Evolutionary conservation across 2,113 vertebrate species (phyloP).

Genomic region (Nibea coibor): DNA sequence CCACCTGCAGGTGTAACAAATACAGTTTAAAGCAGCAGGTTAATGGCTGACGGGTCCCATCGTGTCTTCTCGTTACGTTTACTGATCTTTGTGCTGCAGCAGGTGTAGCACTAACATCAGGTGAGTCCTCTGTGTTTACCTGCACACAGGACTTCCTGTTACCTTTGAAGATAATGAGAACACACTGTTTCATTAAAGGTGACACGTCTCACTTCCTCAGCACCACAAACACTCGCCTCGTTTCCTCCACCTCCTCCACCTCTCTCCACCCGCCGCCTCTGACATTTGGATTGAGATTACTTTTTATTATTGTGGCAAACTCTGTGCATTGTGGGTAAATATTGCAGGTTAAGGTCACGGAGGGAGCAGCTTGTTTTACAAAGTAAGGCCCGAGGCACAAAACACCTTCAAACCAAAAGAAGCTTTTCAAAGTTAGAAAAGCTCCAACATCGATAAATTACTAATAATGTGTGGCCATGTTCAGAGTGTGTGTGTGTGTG

Average conservation of each 20-base stretch:
- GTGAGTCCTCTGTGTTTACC: conserved; percentile 2
- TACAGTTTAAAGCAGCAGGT: no score
- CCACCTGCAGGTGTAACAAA: no score
- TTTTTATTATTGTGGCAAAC: conserved; percentile 65
- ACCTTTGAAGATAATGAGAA: conserved; percentile 52
- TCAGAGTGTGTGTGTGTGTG: not conserved
- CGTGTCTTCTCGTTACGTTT: no score
- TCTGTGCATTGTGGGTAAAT: conserved; percentile 73
- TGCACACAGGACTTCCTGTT: conserved; percentile 22
- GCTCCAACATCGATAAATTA: conserved; percentile 40
- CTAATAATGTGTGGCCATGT: conserved; percentile 21
- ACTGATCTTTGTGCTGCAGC: no score
- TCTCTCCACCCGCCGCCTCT: conserved; percentile 27
- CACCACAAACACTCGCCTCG: conserved; percentile 40
- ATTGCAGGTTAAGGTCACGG: conserved; percentile 51
- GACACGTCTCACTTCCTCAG: conserved; percentile 40
- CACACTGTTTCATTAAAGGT: conserved; percentile 58
- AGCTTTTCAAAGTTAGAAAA: conserved; percentile 53
- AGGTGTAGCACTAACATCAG: no score
- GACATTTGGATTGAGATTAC: conserved; percentile 77
- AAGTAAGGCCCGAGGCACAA: conserved; percentile 53
- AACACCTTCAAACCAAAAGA: conserved; percentile 21
- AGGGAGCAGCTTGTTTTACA: conserved; percentile 68
- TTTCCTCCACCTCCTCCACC: not conserved
- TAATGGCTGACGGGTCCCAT: no score